Evolutionary conservation across 2,888 invertebrate species (phyloP).

Genomic region (Brenthis daphne): DNA sequence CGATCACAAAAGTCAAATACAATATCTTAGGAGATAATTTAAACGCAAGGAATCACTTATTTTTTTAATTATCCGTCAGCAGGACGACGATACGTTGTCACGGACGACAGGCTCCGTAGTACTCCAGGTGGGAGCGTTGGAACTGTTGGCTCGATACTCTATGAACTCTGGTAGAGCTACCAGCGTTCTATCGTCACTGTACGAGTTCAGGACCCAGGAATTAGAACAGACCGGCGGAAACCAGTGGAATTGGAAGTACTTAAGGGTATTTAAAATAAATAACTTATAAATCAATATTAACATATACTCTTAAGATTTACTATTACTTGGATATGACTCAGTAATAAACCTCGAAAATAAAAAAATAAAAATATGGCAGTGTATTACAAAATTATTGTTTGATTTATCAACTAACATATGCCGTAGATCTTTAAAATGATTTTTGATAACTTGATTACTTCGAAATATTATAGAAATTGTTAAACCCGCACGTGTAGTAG

Average conservation of each 20-base stretch:
- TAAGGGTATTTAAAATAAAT: constrained; percentile 71
- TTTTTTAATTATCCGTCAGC: constrained; percentile 10
- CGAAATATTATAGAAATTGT: too few relatives aligned
- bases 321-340: neutral
- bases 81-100: constrained; percentile 58
- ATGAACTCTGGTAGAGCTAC: constrained; percentile 73
- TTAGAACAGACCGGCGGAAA: constrained; percentile 79
- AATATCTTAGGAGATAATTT: too few relatives aligned
- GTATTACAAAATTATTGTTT: neutral
- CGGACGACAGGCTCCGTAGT: constrained; percentile 74
- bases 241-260: constrained; percentile 85
- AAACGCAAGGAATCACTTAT: too few relatives aligned
- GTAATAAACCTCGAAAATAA: neutral
- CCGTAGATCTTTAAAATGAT: neutral
- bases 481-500: too few relatives aligned
- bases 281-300: neutral
- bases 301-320: neutral
- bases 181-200: constrained; percentile 79
- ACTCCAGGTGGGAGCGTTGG: constrained; percentile 72
- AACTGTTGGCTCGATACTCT: constrained; percentile 73
- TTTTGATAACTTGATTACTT: neutral
- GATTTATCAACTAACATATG: neutral
- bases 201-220: constrained; percentile 78
- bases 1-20: too few relatives aligned
- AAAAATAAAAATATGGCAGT: neutral